Conservation (phyloP, 2,113 vertebrate species). For the Chunga burmeisteri region DNA sequence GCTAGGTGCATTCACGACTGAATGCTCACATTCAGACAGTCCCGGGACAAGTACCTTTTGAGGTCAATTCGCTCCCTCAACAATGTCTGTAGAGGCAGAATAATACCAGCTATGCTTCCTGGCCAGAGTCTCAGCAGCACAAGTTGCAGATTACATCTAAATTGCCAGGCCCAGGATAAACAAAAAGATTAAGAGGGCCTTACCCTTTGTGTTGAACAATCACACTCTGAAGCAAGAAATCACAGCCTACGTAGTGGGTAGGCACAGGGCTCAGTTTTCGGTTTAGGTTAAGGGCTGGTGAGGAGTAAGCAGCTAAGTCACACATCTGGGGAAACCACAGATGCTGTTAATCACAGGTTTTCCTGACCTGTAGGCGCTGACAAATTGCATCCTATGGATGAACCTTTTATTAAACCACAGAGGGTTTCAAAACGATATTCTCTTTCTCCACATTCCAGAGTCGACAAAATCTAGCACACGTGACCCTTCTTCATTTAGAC, state of each 20-base stretch:
- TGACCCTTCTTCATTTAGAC: neutral
- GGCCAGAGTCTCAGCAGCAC: neutral
- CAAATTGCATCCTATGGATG: conserved; percentile 56
- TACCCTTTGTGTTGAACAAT: conserved; percentile 50
- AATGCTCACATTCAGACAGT: neutral
- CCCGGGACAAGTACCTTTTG: neutral
- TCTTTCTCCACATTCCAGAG: conserved; percentile 1
- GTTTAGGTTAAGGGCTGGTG: neutral
- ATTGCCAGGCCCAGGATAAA: conserved; percentile 54
- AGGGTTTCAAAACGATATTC: neutral
- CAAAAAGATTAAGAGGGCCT: conserved; percentile 55
- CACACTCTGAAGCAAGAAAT: neutral
- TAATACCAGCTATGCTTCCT: conserved; percentile 30
- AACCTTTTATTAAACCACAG: conserved; percentile 57
- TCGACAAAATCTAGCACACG: neutral
- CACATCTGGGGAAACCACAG: conserved; percentile 50
- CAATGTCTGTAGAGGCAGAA: neutral
- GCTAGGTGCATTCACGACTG: neutral
- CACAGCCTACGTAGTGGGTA: neutral
- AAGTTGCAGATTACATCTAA: conserved; percentile 40
- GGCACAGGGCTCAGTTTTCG: neutral
- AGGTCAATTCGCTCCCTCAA: neutral
- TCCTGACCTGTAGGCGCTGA: conserved; percentile 50
- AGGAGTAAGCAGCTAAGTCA: neutral
- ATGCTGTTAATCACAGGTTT: conserved; percentile 49